Percentiles rank a stretch among this genome's conserved stretches.
These are phyloP conservation scores for Amitus sp. DNA, from an alignment of 2,888 invertebrate species.

Conservation along the genomic window DNA sequence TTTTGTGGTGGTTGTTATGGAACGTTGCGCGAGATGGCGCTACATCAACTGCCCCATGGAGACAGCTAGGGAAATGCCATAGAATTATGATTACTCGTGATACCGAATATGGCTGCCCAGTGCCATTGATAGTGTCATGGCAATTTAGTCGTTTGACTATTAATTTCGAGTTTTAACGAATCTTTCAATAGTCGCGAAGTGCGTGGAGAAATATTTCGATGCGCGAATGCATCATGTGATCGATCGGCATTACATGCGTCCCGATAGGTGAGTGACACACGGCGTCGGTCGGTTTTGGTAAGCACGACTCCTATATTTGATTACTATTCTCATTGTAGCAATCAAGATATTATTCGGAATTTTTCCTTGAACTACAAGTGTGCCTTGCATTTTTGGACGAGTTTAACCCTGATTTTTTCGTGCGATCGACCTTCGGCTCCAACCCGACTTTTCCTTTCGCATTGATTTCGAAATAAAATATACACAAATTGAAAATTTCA, in stretches of 20 bases:
- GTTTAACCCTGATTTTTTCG: no score
- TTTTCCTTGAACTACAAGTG: no score
- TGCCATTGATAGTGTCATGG: slow-evolving; percentile 56
- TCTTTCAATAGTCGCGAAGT: slow-evolving; percentile 43
- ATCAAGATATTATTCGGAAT: no score
- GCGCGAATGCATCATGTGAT: slow-evolving; percentile 45
- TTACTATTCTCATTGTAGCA: slow-evolving; percentile 29
- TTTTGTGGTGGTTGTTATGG: no score
- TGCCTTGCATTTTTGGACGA: no score
- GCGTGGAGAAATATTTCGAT: slow-evolving; percentile 27
- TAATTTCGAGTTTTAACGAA: slow-evolving; percentile 53
- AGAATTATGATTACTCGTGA: no score
- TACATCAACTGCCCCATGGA: slow-evolving; percentile 13
- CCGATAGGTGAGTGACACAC: slow-evolving; percentile 49
- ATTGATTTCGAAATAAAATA: no score
- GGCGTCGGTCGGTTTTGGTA: slow-evolving; percentile 32
- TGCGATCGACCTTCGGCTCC: no score
- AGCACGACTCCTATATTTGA: slow-evolving; percentile 37
- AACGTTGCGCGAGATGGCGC: slow-evolving; percentile 33
- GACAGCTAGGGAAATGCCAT: no score
- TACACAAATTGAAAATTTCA: no score
- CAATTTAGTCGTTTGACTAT: slow-evolving; percentile 56
- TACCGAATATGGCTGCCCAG: slow-evolving; percentile 62
- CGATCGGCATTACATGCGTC: slow-evolving; percentile 15
- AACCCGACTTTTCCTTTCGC: no score